Percentiles rank a stretch among this genome's conserved stretches.
These are phyloP conservation scores for Magallana ariakensis DNA, from an alignment of 1,140 invertebrate species.

Conservation along the genomic window DNA sequence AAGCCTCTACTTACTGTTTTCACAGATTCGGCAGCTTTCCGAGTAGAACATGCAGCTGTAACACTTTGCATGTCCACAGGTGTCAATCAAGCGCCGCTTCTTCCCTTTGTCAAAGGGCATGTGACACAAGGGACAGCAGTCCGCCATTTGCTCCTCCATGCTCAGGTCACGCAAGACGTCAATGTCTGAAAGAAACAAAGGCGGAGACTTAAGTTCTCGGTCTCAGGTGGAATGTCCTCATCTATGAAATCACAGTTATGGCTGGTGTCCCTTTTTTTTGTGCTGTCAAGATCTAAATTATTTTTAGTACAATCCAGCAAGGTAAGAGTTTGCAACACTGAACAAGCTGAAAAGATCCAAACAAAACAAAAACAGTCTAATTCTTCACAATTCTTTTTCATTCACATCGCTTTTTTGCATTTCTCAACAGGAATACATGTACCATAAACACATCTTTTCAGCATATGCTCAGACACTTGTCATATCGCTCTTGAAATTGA, in stretches of 20 bases:
- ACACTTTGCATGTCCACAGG: constrained; percentile 95
- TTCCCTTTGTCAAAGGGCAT: constrained; percentile 97
- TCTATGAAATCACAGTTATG: neutral
- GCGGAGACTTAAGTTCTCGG: neutral
- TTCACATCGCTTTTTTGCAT: neutral
- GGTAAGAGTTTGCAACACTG: neutral
- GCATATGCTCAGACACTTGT: neutral
- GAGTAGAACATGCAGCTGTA: constrained; percentile 95
- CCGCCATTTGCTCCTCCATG: constrained; percentile 52
- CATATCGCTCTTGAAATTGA: neutral
- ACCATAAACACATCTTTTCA: neutral
- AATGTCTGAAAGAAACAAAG: constrained; percentile 57
- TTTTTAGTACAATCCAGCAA: too few species aligned
- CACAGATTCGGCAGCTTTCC: constrained; percentile 93
- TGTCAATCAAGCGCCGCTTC: constrained; percentile 94
- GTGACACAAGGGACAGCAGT: constrained; percentile 80
- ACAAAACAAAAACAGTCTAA: neutral
- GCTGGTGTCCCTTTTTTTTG: neutral
- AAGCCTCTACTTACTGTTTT: constrained; percentile 52
- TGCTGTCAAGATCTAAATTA: neutral
- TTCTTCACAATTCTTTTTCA: neutral
- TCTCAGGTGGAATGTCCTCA: neutral
- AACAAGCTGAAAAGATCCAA: neutral
- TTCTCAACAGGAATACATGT: neutral
- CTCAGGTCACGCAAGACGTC: constrained; percentile 57